Conservation (phyloP, 2,797 vertebrate species). For the Calcarius lapponicus region DNA sequence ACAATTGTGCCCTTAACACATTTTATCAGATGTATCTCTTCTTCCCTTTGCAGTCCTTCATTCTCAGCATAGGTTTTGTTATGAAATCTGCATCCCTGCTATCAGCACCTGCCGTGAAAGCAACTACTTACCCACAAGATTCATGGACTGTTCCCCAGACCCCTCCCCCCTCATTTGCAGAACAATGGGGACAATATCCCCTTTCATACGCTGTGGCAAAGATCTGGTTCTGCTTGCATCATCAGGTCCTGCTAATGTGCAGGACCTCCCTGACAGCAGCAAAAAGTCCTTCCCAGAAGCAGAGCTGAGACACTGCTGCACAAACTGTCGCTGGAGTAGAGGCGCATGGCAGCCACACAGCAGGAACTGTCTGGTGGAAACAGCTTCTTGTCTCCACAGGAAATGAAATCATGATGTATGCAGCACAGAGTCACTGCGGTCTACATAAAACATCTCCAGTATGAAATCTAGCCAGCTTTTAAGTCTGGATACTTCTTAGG, state of each 20-base stretch:
- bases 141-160: neutral
- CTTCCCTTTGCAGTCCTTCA: neutral
- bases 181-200: neutral
- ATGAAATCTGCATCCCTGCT: neutral
- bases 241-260: neutral
- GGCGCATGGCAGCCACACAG: neutral
- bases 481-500: neutral
- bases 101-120: neutral
- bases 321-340: rapidly evolving
- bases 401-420: neutral
- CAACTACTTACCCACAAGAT: neutral
- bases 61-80: neutral
- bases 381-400: rapidly evolving
- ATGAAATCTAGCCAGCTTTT: neutral
- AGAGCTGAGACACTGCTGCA: neutral
- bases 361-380: neutral
- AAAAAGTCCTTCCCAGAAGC: neutral
- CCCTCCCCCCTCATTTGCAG: neutral
- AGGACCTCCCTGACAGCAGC: neutral
- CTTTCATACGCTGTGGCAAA: neutral
- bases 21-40: neutral
- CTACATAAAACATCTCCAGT: neutral
- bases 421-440: neutral
- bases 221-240: neutral
- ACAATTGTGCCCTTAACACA: neutral